phyloP scores from a whole-genome alignment of 2,888 invertebrate genomes.

The Spilarctia lutea region DNA sequence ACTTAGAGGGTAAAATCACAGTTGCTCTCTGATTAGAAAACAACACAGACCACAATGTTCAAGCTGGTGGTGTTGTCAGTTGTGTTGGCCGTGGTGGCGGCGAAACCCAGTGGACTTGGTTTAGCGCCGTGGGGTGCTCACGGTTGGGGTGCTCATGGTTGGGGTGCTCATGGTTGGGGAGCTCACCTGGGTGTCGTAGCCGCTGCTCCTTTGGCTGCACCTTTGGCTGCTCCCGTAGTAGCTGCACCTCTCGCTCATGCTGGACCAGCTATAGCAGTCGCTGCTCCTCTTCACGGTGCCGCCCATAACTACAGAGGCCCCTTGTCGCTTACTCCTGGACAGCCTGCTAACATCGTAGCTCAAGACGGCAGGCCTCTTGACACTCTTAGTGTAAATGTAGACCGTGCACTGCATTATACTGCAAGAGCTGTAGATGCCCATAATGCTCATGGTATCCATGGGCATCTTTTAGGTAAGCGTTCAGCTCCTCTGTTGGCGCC shows the following conservation, averaged over 20 bases:
- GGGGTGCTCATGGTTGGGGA: constrained; percentile 54
- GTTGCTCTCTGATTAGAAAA: constrained; percentile 72
- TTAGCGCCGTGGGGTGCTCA: constrained; percentile 61
- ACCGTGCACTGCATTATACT: constrained; percentile 77
- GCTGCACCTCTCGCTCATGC: constrained; percentile 55
- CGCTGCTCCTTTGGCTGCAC: constrained; percentile 54
- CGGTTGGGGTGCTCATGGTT: constrained; percentile 49
- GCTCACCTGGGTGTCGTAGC: constrained; percentile 58
- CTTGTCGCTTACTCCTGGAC: constrained; percentile 77
- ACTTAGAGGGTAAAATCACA: constrained; percentile 66
- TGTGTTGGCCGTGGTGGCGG: constrained; percentile 86
- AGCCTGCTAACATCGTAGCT: constrained; percentile 79
- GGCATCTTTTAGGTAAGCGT: constrained; percentile 68
- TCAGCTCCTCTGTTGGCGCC: constrained; percentile 66
- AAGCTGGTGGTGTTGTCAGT: constrained; percentile 89
- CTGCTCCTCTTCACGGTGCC: constrained; percentile 64
- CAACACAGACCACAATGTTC: constrained; percentile 86
- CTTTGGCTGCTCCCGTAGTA: constrained; percentile 52
- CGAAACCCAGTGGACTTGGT: constrained; percentile 71
- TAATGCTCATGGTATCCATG: constrained; percentile 60
- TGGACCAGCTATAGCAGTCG: constrained; percentile 50
- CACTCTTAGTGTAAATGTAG: constrained; percentile 80
- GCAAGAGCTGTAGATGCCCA: constrained; percentile 69
- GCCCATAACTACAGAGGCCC: constrained; percentile 80
- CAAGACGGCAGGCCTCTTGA: constrained; percentile 82